Base-by-base conservation (phyloP, 2,113 vertebrate genomes). In the Todiramphus saurophagus region DNA sequence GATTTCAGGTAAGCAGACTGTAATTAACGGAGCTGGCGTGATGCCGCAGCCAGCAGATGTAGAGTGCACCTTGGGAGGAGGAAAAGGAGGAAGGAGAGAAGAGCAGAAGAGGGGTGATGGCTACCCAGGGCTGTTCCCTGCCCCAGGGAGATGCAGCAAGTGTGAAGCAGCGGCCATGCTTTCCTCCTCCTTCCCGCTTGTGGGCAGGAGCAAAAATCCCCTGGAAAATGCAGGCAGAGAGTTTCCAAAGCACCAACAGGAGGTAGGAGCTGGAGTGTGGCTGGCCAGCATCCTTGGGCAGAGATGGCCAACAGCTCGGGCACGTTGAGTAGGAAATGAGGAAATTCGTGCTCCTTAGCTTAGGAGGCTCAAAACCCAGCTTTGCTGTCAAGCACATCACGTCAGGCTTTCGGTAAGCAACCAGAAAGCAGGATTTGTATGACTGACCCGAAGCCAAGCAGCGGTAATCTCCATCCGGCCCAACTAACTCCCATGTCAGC, bases 1-100 rank as follows among this genome's bases (percentile, higher is more conserved):
- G 96, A 87, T 83, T 91, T 94, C 94, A 98, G 96, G 95, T 95
- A 96, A 96, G 97, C 96, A 97, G 96, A 95, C 94, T 95, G 95
- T 84, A 97, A 97, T 98, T 97, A 97, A 92, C 60, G 17, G 13
- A 58, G 77, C 83, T 98, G 98, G 97, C 97, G 91, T 11, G 1
- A 11, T 43, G 95, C 97, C 92, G 62, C 51, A 14, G 18, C 72
- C 15, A 11, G 95, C 98, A 98, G 97, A 97, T 98, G 97, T 27
- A 91, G 94, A 96, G 95, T 86, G 81, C 90, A 94, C 50, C 50
- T 91, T 63, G 95, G 91, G 93, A 86, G 70, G 92, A 95, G 90
- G 67, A 63, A 88, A 72, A 92, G 51, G 69, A 87, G 56, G 46
- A 75, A 58, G 44, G 46, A 72, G 69, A 76, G 62, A 83, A 96